Evolutionary conservation across 2,888 invertebrate species (phyloP).

Genomic region (Heliconius sara): DNA sequence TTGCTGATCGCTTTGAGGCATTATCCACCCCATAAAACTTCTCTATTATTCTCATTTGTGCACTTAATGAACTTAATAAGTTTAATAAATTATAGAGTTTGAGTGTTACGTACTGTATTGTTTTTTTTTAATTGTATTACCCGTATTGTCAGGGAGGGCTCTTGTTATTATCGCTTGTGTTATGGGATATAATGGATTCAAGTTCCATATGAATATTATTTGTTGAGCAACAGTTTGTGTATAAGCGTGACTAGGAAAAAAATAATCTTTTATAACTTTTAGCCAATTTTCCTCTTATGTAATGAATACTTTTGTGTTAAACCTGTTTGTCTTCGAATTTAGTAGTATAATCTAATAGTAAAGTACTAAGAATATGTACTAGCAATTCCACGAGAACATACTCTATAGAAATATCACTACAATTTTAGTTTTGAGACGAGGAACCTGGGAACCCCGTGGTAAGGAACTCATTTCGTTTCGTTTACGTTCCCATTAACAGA

Average conservation of each 20-base stretch:
- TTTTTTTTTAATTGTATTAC: conserved; percentile 2
- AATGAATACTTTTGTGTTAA: no score
- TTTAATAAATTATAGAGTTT: background rate
- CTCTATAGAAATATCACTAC: no score
- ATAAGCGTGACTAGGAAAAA: background rate
- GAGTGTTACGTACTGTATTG: background rate
- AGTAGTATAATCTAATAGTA: background rate
- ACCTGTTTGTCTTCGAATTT: background rate
- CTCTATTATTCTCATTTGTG: conserved; percentile 15
- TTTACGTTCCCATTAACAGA: no score
- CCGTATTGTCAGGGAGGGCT: conserved; percentile 3
- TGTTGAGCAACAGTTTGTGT: background rate
- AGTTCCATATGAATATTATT: background rate
- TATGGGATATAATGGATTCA: background rate
- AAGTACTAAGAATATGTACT: background rate
- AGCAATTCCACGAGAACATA: background rate
- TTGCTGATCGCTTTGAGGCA: conserved; percentile 44
- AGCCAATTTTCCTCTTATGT: no score
- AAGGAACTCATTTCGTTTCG: no score
- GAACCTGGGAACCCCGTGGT: no score
- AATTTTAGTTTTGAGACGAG: no score
- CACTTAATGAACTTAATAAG: conserved; percentile 1
- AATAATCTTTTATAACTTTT: no score
- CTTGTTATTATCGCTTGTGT: background rate
- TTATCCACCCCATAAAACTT: conserved; percentile 40